Evolutionary conservation across 2,888 invertebrate genomes (phyloP).

Genomic region (Steinernema scapterisci): DNA sequence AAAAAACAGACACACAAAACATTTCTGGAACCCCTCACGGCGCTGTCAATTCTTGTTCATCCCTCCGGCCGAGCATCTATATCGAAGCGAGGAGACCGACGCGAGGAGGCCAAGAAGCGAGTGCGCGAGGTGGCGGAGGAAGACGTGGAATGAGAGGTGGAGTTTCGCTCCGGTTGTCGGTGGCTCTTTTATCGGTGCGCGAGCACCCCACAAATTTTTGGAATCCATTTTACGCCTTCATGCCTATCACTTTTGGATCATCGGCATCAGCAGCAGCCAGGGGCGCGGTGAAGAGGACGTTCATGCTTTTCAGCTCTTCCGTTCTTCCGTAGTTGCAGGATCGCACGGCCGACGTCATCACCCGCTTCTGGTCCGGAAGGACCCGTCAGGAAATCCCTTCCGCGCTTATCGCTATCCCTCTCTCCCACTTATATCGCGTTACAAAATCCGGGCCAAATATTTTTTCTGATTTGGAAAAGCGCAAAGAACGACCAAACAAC

Average conservation of each 20-base stretch:
- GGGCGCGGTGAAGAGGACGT: too few species aligned
- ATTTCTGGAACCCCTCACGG: neutral
- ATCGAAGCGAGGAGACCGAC: slow-evolving; percentile 13
- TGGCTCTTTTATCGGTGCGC: slow-evolving; percentile 28
- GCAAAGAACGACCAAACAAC: neutral
- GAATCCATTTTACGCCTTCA: neutral
- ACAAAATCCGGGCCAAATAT: neutral
- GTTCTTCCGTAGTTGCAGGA: neutral
- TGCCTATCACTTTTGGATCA: neutral
- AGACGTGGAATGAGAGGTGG: slow-evolving; percentile 12
- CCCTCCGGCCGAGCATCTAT: neutral
- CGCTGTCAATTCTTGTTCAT: slow-evolving; percentile 21
- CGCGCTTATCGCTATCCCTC: slow-evolving; percentile 3
- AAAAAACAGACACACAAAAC: neutral
- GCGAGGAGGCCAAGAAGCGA: neutral
- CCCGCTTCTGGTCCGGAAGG: neutral
- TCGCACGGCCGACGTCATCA: neutral
- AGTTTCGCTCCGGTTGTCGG: neutral
- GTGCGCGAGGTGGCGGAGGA: neutral
- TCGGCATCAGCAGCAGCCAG: too few species aligned
- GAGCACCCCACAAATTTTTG: slow-evolving; percentile 12
- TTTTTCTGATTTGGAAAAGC: neutral
- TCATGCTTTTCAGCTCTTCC: too few species aligned
- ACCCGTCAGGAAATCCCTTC: slow-evolving; percentile 10
- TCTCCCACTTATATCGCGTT: slow-evolving; percentile 32